These are phyloP conservation scores for Jaculus jaculus DNA, from an alignment of 2,113 vertebrate species.

Conservation along the genomic window DNA sequence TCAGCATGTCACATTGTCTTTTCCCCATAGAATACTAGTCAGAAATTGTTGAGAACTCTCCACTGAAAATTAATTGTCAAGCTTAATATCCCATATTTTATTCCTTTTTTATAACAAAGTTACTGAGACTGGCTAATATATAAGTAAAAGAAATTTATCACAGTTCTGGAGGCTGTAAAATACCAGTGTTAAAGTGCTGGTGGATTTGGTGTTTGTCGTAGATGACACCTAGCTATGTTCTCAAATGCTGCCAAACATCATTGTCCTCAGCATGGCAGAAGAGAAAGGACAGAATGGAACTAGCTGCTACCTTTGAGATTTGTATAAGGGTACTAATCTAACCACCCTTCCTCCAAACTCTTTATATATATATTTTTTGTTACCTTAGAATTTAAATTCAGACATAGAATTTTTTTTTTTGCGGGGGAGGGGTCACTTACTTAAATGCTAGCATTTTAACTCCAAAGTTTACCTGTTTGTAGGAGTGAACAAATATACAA, in stretches of 20 bases:
- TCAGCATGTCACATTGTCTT: slow-evolving; percentile 12
- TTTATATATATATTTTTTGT: neutral
- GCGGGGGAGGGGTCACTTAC: neutral
- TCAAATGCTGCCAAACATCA: neutral
- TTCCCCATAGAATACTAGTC: neutral
- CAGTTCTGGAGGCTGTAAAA: neutral
- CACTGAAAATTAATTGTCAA: slow-evolving; percentile 1
- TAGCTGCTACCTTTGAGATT: neutral
- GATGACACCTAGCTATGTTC: neutral
- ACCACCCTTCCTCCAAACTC: neutral
- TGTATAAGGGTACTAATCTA: neutral
- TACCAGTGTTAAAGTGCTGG: neutral
- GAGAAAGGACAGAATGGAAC: neutral
- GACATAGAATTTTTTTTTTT: neutral
- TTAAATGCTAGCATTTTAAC: neutral
- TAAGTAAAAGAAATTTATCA: neutral
- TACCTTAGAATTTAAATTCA: neutral
- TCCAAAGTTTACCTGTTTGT: neutral
- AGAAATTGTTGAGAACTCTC: slow-evolving; percentile 1
- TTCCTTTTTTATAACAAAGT: neutral
- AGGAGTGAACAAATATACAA: slow-evolving; percentile 12
- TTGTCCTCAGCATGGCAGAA: neutral
- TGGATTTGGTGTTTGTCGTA: neutral
- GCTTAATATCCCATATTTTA: neutral
- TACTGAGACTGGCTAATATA: neutral